phyloP scores from a whole-genome alignment of 2,113 vertebrate genomes.

The Tichodroma muraria region DNA sequence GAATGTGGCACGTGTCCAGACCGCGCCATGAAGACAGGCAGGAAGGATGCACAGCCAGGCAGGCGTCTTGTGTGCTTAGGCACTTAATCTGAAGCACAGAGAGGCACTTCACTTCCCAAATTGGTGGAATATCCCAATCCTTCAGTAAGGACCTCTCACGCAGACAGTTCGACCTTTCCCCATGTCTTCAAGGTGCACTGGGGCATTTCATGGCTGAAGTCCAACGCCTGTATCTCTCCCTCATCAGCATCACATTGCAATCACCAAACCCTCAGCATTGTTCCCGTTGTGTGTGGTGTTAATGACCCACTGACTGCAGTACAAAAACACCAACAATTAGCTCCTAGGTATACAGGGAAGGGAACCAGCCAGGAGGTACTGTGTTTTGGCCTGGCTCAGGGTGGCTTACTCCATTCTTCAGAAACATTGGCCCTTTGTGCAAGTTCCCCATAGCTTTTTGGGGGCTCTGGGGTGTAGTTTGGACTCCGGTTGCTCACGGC shows the following conservation, averaged over 20 bases:
- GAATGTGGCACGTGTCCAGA: not conserved
- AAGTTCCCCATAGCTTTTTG: not conserved
- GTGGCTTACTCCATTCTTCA: not conserved
- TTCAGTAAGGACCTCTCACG: accelerated
- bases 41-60: not conserved
- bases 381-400: not conserved
- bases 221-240: not conserved
- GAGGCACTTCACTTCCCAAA: not conserved
- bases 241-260: not conserved
- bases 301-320: not conserved
- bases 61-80: not conserved
- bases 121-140: not conserved
- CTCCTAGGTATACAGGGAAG: not conserved
- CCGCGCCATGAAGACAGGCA: not conserved
- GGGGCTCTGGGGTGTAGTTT: not conserved
- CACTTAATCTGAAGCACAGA: not conserved
- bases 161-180: not conserved
- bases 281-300: accelerated
- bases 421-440: not conserved
- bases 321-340: not conserved
- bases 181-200: not conserved
- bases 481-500: not conserved
- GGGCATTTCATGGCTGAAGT: not conserved
- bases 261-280: not conserved
- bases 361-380: not conserved